These are phyloP conservation scores for Oxycera nigricornis DNA, from an alignment of 2,888 invertebrate genomes.

Conservation along the genomic window DNA sequence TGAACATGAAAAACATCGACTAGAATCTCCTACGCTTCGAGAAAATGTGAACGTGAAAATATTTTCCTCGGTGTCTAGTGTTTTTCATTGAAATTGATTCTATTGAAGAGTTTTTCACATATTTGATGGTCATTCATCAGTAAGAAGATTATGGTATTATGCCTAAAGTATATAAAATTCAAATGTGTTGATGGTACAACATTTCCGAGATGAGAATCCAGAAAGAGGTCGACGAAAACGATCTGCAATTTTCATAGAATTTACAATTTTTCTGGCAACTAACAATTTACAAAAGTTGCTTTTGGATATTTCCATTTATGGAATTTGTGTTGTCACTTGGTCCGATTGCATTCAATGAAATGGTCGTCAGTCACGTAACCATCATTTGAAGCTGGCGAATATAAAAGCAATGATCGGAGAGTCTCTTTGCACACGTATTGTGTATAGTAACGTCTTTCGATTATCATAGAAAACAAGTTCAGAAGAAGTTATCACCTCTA, in stretches of 20 bases:
- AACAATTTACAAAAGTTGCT: background rate
- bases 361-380: background rate
- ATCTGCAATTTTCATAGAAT: no score
- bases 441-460: background rate
- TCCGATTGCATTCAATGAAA: background rate
- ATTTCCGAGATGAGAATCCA: no score
- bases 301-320: background rate
- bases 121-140: no score
- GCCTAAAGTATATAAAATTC: no score
- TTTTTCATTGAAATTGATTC: no score
- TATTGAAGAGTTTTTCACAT: no score
- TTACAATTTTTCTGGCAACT: no score
- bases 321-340: background rate
- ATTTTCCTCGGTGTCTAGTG: no score
- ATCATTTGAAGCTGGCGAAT: background rate
- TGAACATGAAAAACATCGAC: background rate
- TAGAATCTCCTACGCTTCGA: background rate
- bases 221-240: no score
- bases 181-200: no score
- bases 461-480: conserved; percentile 13
- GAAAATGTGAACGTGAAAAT: no score
- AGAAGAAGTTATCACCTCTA: conserved; percentile 19
- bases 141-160: no score
- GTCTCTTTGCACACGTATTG: background rate
- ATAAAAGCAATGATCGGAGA: background rate